Percentiles rank a stretch among this genome's conserved stretches.
These are phyloP conservation scores for Hirtodrosophila alboralis DNA, from an alignment of 2,888 invertebrate genomes.

Conservation along the genomic window DNA sequence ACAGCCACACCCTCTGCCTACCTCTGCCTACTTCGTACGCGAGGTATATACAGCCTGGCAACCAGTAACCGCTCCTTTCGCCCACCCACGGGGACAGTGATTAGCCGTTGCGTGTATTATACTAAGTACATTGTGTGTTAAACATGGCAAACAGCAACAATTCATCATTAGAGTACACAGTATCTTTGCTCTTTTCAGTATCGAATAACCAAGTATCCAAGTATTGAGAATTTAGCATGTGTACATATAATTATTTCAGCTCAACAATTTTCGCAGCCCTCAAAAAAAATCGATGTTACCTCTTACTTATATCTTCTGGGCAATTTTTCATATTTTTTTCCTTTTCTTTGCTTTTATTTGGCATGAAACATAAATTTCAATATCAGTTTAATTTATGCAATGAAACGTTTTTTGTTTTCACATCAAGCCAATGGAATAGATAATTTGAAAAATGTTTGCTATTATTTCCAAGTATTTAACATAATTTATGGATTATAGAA, in stretches of 20 bases:
- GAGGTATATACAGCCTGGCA: no score
- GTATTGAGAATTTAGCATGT: constrained; percentile 37
- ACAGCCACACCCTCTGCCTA: constrained; percentile 4
- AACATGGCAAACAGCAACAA: constrained; percentile 31
- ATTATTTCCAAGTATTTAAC: constrained; percentile 12
- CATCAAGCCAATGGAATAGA: neutral
- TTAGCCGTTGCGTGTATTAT: constrained; percentile 6
- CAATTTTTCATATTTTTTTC: constrained; percentile 17
- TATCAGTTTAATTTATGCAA: constrained; percentile 68
- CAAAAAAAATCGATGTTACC: constrained; percentile 39
- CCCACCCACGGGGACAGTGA: no score
- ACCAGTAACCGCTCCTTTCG: no score
- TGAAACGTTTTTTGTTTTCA: constrained; percentile 55
- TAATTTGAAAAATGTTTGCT: constrained; percentile 15
- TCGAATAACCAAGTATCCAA: constrained; percentile 10
- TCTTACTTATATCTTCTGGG: constrained; percentile 6
- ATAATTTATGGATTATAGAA: constrained; percentile 18
- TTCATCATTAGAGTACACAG: no score
- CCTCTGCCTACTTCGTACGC: no score
- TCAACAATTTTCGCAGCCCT: neutral
- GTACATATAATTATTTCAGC: constrained; percentile 64
- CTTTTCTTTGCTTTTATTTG: neutral
- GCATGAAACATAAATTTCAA: constrained; percentile 62
- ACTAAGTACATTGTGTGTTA: constrained; percentile 12
- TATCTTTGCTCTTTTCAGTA: no score